A percentile compares a stretch with the other conserved stretches of the same genome.
Evolutionary conservation across 2,113 vertebrate species (phyloP).

Genomic region (Struthidea cinerea): DNA sequence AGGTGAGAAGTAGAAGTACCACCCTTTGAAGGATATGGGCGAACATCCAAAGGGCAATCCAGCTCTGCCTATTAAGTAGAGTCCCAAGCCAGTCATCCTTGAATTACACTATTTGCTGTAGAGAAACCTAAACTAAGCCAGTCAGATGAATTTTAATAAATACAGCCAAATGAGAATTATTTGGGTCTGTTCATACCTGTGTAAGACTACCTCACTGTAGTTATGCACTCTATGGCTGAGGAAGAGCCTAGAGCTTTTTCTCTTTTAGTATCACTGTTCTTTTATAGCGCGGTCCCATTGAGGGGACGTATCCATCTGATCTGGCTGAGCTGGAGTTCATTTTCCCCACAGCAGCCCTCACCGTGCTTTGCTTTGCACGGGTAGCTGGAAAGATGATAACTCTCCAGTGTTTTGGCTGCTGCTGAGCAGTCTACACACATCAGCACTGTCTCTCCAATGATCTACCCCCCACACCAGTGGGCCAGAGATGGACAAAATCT

Average conservation of each 20-base stretch:
- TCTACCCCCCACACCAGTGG: fast-evolving
- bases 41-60: neutral
- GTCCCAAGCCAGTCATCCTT: neutral
- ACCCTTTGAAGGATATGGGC: neutral
- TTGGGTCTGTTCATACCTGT: neutral
- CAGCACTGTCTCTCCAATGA: neutral
- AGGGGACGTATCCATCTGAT: neutral
- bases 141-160: neutral
- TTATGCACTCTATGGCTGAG: neutral
- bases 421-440: neutral
- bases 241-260: neutral
- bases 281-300: neutral
- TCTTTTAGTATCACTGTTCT: neutral
- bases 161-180: neutral
- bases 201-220: neutral
- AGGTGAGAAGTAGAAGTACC: neutral
- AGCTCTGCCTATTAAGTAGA: neutral
- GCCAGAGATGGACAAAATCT: neutral
- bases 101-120: neutral
- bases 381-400: neutral
- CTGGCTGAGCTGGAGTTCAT: neutral
- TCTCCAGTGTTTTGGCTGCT: neutral
- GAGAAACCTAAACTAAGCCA: neutral
- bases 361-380: neutral
- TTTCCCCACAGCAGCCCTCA: neutral